Evolutionary conservation across 2,888 invertebrate species (phyloP).

Genomic region (Apotomis capreana): DNA sequence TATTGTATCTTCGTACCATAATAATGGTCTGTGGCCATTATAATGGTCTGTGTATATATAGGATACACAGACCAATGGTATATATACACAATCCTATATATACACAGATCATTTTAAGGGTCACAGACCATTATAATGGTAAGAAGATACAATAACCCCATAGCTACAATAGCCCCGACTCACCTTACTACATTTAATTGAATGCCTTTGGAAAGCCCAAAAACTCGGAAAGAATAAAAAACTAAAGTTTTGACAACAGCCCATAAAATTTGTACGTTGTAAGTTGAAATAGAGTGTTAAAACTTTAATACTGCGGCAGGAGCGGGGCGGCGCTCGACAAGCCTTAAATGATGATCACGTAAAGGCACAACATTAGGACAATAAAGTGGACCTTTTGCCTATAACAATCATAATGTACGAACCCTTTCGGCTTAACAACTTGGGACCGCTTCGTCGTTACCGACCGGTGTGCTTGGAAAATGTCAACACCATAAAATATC

Average conservation of each 20-base stretch:
- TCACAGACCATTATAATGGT: no score
- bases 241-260: constrained; percentile 4
- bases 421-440: constrained; percentile 72
- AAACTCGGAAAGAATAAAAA: background rate
- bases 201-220: no score
- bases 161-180: no score
- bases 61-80: no score
- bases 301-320: constrained; percentile 53
- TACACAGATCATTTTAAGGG: no score
- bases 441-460: constrained; percentile 60
- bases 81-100: no score
- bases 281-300: constrained; percentile 53
- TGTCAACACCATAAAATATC: constrained; percentile 64
- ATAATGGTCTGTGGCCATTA: no score
- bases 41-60: no score
- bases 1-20: no score
- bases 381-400: constrained; percentile 73
- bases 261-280: constrained; percentile 21
- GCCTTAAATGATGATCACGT: constrained; percentile 70
- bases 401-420: constrained; percentile 75
- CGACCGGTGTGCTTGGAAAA: constrained; percentile 55
- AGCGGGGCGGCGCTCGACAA: constrained; percentile 36
- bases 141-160: no score
- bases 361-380: constrained; percentile 72
- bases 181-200: no score